Evolutionary conservation across 1,140 invertebrate genomes (phyloP).

Genomic region (Bradynema listronoti): DNA sequence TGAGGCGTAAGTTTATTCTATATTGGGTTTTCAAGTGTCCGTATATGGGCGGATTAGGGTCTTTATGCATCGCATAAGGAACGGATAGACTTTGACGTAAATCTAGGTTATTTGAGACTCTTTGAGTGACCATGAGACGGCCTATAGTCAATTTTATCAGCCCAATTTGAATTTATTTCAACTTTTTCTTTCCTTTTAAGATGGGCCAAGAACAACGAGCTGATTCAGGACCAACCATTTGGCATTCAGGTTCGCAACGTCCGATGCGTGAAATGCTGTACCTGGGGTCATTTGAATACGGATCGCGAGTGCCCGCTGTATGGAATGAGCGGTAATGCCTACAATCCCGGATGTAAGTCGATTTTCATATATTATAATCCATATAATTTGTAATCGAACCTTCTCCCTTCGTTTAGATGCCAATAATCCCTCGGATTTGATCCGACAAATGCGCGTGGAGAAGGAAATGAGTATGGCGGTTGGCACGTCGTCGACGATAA

Average conservation of each 20-base stretch:
- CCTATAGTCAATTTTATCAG: no score
- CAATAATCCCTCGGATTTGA: conserved; percentile 55
- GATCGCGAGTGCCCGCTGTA: conserved; percentile 65
- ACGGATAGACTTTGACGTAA: background rate
- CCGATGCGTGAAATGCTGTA: conserved; percentile 93
- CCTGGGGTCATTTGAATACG: conserved; percentile 99
- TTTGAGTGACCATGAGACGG: no score
- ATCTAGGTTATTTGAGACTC: background rate
- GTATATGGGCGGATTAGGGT: background rate
- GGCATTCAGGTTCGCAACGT: conserved; percentile 93
- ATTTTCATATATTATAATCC: background rate
- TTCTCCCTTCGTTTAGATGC: conserved; percentile 44
- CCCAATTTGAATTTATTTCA: no score
- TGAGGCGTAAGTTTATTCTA: conserved; percentile 64
- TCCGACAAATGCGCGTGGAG: conserved; percentile 40
- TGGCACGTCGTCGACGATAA: no score
- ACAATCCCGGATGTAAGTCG: conserved; percentile 53
- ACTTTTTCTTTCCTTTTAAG: no score
- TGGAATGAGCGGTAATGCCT: conserved; percentile 55
- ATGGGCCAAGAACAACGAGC: conserved; percentile 56
- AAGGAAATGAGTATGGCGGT: conserved; percentile 13
- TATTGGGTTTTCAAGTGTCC: background rate
- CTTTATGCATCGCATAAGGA: no score
- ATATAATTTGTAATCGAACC: background rate
- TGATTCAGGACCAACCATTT: conserved; percentile 88